These are phyloP conservation scores for Megaceryle torquata DNA, from an alignment of 2,113 vertebrate genomes.

Conservation along the genomic window DNA sequence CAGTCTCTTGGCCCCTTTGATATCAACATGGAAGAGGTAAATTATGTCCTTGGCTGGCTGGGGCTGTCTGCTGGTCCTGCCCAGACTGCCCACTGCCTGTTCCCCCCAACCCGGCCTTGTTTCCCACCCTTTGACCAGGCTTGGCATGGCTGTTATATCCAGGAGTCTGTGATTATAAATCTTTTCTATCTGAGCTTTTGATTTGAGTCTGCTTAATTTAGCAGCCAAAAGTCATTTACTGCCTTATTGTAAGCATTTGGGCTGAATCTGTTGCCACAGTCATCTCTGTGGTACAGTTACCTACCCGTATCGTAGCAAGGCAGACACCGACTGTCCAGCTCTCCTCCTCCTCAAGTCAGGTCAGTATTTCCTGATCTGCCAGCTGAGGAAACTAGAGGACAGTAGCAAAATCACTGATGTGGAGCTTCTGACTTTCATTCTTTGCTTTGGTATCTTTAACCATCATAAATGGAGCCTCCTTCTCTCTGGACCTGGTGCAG, in stretches of 20 bases:
- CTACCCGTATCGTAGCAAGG: background rate
- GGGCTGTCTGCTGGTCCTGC: background rate
- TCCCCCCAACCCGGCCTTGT: background rate
- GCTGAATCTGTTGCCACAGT: background rate
- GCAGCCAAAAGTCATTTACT: background rate
- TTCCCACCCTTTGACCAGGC: background rate
- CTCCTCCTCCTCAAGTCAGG: background rate
- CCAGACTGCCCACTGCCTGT: background rate
- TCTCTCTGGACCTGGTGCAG: background rate
- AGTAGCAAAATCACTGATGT: background rate
- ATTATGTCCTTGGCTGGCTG: background rate
- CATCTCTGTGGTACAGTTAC: background rate
- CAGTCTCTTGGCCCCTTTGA: constrained; percentile 94
- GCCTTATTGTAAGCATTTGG: background rate
- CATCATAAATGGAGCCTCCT: background rate
- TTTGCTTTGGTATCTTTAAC: background rate
- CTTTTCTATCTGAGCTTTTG: background rate
- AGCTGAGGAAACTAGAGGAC: background rate
- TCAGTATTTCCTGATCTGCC: background rate
- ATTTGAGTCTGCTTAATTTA: background rate
- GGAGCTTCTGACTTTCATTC: background rate
- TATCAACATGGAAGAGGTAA: constrained; percentile 99
- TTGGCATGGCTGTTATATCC: background rate
- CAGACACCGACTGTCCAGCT: background rate
- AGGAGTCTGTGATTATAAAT: background rate